Evolutionary conservation across 1,140 invertebrate genomes (phyloP), one percentile per base, ranked within the genome.

Genomic region (Globodera ellingtonae): DNA sequence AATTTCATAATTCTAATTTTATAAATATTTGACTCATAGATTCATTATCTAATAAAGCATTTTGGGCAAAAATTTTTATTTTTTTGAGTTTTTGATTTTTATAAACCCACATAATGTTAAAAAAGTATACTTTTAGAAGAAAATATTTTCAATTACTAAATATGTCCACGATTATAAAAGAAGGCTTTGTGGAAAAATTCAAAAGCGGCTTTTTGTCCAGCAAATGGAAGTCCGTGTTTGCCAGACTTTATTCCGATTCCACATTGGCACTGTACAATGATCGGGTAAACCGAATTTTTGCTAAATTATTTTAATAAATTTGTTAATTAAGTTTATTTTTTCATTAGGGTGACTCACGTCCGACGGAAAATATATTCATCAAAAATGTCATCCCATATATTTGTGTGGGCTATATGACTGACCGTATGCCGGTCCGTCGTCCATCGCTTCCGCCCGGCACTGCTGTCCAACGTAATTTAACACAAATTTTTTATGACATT

Each of bases 301-400:
- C 7, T 9, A 73, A 73, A 1, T 56, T 35, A 21, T 46, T 21
- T 3, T 69, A 10, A 69, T 69, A 73, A 13, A 47, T 10, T 73
- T 69, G 1, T 75, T 83, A 6, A 69, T 62, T 35, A 44, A 59
- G 70, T 15, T 0, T 80, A 72, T 80, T 73, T 10, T 74, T 76
- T 18, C 44, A 81, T 85, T 24, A 85, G 84, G 85, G 85, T 62
- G 87, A 86, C 48, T 47, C 59, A 65, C 65, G 80, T 21, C 85
- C 85, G 18, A 73, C 50, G 24, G 87, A 80, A 21, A 75, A 83
- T 35, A 46, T 86, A 56, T 76, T 86, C 4, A 56, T 86, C 24
- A 86, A 87, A 73, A 85, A 86, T 77, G 86, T 86, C 7, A 79
- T 82, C 21, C 85, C 85, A 7, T 86, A 88, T 72, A 88, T 89